phyloP scores from a whole-genome alignment of 2,113 vertebrate species.

The Sinocyclocheilus rhinocerous region DNA sequence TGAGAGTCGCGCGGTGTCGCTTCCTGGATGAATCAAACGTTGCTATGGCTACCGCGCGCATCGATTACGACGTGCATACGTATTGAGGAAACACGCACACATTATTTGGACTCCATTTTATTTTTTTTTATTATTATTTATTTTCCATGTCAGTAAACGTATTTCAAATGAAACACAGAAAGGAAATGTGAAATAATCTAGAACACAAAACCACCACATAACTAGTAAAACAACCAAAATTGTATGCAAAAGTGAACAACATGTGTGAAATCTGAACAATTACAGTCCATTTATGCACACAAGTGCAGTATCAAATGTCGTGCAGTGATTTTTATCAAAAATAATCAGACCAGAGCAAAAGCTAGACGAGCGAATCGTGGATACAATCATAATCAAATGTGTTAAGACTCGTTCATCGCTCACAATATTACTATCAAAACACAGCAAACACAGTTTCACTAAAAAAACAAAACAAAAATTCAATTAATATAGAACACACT shows the following conservation, averaged over 20 bases:
- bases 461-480: background rate
- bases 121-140: background rate
- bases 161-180: slow-evolving; percentile 40
- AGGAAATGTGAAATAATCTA: slow-evolving; percentile 12
- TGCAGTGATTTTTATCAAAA: slow-evolving; percentile 47
- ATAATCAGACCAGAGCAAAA: slow-evolving; percentile 38
- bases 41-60: slow-evolving; percentile 26
- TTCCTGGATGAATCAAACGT: slow-evolving; percentile 28
- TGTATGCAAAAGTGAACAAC: background rate
- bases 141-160: slow-evolving; percentile 43
- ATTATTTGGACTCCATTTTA: background rate
- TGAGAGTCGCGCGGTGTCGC: background rate
- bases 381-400: slow-evolving; percentile 28
- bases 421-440: slow-evolving; percentile 30
- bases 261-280: slow-evolving; percentile 55
- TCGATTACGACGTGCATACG: background rate
- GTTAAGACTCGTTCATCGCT: slow-evolving; percentile 30
- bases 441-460: slow-evolving; percentile 26
- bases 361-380: background rate
- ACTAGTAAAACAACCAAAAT: slow-evolving; percentile 1
- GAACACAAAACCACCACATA: slow-evolving; percentile 40
- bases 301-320: slow-evolving; percentile 35
- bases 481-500: slow-evolving; percentile 12
- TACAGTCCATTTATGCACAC: slow-evolving; percentile 49
- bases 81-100: background rate